Evolutionary conservation across 2,888 invertebrate species (phyloP).

Genomic region (Byasa hedistus): DNA sequence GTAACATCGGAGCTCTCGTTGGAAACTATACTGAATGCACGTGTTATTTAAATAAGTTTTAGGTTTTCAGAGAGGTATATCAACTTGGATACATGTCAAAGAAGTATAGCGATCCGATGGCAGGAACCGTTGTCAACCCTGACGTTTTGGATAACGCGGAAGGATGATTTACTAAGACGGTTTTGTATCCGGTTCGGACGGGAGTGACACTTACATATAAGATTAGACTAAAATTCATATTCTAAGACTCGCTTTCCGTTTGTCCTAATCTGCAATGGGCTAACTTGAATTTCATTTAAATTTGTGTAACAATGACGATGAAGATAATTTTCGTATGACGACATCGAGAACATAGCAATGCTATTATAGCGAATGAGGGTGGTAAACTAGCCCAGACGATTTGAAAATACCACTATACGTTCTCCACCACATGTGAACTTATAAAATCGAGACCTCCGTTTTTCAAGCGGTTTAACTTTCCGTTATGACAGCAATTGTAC

Average conservation of each 20-base stretch:
- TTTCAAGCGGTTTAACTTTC: too few species aligned
- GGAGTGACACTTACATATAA: conserved; percentile 44
- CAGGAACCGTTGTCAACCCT: conserved; percentile 75
- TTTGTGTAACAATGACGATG: too few species aligned
- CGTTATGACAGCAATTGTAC: too few species aligned
- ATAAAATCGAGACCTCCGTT: too few species aligned
- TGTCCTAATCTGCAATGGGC: too few species aligned
- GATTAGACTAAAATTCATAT: conserved; percentile 25
- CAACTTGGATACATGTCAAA: conserved; percentile 51
- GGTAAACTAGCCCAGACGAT: too few species aligned
- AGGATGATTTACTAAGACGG: conserved; percentile 68
- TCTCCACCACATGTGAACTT: too few species aligned
- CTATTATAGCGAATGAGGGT: too few species aligned
- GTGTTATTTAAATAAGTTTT: conserved; percentile 43
- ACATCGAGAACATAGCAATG: too few species aligned
- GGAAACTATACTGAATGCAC: conserved; percentile 44
- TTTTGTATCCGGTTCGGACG: conserved; percentile 45
- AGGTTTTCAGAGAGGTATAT: conserved; percentile 25
- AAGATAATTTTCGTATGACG: too few species aligned
- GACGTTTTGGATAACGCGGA: conserved; percentile 73
- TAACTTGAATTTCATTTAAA: too few species aligned
- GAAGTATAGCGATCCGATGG: conserved; percentile 66
- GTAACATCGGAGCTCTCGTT: conserved; percentile 39
- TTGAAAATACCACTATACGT: too few species aligned
- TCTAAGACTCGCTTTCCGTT: conserved; percentile 24